Percentiles rank a stretch among this genome's conserved stretches.
These are phyloP conservation scores for Microcebus murinus DNA, from an alignment of 2,113 vertebrate species.

Conservation along the genomic window DNA sequence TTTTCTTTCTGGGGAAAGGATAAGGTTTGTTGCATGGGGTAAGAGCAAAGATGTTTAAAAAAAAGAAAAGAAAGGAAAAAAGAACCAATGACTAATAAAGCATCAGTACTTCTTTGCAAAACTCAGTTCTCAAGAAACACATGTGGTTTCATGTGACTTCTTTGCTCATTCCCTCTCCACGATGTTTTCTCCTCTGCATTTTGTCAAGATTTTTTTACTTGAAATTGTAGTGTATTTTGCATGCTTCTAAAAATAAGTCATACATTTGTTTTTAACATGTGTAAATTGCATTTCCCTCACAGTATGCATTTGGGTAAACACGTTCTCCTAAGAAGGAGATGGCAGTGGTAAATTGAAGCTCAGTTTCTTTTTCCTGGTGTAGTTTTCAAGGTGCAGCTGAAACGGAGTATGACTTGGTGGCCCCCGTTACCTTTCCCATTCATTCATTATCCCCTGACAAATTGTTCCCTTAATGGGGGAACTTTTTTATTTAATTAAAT, in stretches of 20 bases:
- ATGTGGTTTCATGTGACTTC: neutral
- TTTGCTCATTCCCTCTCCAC: neutral
- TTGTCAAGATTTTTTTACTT: neutral
- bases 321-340: neutral
- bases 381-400: neutral
- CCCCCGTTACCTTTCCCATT: neutral
- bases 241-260: neutral
- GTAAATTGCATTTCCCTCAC: too few species aligned
- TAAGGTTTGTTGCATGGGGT: neutral
- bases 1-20: neutral
- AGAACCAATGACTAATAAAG: neutral
- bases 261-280: neutral
- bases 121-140: neutral
- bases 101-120: neutral
- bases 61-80: neutral
- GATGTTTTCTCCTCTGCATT: neutral
- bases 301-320: neutral
- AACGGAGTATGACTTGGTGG: neutral
- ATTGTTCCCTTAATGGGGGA: neutral
- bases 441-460: neutral
- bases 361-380: constrained; percentile 50
- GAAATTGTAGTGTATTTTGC: neutral
- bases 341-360: neutral
- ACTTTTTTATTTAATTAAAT: neutral
- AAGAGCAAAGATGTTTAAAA: neutral